These are phyloP conservation scores for Fulica atra DNA, from an alignment of 2,113 vertebrate species.

Conservation along the genomic window DNA sequence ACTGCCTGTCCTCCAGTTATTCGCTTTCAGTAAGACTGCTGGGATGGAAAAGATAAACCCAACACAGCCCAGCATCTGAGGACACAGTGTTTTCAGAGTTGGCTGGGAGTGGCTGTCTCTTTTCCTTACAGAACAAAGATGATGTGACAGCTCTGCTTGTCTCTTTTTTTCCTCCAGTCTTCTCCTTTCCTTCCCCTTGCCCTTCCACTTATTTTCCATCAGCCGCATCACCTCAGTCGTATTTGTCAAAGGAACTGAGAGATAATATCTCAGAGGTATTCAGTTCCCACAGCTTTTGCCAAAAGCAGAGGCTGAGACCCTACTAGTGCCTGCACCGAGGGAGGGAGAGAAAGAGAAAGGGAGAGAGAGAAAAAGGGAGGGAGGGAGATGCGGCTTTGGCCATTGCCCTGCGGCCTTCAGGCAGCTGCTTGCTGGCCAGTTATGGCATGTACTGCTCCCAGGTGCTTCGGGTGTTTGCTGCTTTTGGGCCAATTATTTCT, in stretches of 20 bases:
- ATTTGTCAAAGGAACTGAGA: not conserved
- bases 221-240: not conserved
- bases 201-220: not conserved
- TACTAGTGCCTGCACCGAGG: not conserved
- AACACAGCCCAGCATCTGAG: not conserved
- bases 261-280: not conserved
- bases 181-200: not conserved
- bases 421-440: accelerated
- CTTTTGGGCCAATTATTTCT: not conserved
- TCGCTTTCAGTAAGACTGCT: not conserved
- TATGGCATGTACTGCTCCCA: accelerated
- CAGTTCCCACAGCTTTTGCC: not conserved
- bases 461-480: not conserved
- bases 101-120: not conserved
- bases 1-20: not conserved
- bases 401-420: not conserved
- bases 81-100: not conserved
- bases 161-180: not conserved
- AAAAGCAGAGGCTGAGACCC: not conserved
- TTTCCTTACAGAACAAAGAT: not conserved
- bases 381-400: not conserved
- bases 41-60: not conserved
- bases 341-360: no score
- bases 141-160: not conserved
- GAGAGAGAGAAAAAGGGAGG: no score